Conservation (phyloP, 2,113 vertebrate genomes). For the Charadrius vociferus region DNA sequence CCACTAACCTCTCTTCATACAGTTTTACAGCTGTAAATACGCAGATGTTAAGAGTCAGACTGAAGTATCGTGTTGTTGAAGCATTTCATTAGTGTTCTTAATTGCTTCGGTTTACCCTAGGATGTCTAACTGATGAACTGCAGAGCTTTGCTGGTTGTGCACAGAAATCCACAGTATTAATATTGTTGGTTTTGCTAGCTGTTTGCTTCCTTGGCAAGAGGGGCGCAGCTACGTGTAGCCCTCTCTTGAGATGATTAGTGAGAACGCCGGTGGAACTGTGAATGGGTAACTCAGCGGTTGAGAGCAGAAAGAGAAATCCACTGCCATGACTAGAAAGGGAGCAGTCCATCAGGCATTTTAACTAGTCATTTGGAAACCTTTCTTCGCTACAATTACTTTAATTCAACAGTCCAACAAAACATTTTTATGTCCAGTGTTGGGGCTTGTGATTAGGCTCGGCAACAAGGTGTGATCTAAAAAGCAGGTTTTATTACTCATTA, state of each 20-base stretch:
- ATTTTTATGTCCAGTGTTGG: background rate
- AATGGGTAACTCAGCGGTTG: background rate
- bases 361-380: background rate
- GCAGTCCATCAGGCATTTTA: background rate
- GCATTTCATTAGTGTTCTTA: background rate
- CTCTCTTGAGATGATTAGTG: background rate
- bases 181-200: background rate
- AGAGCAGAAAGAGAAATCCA: background rate
- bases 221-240: background rate
- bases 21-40: background rate
- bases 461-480: background rate
- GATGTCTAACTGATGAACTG: background rate
- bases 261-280: background rate
- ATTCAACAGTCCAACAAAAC: background rate
- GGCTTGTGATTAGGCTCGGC: background rate
- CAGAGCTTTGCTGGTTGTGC: background rate
- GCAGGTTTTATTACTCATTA: background rate
- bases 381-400: background rate
- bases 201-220: background rate
- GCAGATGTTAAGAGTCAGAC: background rate
- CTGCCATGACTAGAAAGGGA: background rate
- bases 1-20: background rate
- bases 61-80: background rate
- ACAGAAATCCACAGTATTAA: background rate
- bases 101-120: background rate